Conservation (phyloP, 2,113 vertebrate genomes). For the Platycercus adscitus region DNA sequence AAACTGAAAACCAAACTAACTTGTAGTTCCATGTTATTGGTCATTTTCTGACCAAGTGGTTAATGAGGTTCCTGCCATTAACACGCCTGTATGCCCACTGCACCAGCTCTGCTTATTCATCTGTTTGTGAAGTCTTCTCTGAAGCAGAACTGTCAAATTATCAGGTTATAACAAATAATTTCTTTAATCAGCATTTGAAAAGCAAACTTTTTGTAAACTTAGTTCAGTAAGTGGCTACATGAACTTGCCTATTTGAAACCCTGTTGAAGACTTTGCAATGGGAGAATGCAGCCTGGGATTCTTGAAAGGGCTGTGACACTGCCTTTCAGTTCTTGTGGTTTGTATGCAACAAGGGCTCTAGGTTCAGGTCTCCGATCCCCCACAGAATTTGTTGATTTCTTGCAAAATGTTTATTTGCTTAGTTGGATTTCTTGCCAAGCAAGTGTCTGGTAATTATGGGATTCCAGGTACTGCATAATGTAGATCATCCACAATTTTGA, state of each 20-base stretch:
- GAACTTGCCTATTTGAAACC: background rate
- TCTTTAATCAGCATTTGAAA: background rate
- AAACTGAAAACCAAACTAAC: background rate
- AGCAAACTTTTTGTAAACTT: background rate
- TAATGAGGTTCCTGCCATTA: background rate
- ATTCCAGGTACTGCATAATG: background rate
- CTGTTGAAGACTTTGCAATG: background rate
- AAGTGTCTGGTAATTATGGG: background rate
- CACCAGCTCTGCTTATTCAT: background rate
- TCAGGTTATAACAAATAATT: background rate
- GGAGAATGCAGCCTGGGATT: background rate
- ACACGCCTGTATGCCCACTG: background rate
- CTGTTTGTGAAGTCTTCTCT: background rate
- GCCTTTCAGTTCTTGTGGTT: background rate
- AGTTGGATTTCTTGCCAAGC: background rate
- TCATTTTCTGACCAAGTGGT: background rate
- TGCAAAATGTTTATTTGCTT: background rate
- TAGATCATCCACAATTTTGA: background rate
- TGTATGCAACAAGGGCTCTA: background rate
- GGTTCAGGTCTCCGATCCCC: background rate
- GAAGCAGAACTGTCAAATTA: background rate
- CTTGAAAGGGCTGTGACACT: background rate
- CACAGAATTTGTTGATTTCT: background rate
- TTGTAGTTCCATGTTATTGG: background rate
- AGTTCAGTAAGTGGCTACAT: background rate